Evolutionary conservation across 2,113 vertebrate species (phyloP).

Genomic region (Tautogolabrus adspersus): DNA sequence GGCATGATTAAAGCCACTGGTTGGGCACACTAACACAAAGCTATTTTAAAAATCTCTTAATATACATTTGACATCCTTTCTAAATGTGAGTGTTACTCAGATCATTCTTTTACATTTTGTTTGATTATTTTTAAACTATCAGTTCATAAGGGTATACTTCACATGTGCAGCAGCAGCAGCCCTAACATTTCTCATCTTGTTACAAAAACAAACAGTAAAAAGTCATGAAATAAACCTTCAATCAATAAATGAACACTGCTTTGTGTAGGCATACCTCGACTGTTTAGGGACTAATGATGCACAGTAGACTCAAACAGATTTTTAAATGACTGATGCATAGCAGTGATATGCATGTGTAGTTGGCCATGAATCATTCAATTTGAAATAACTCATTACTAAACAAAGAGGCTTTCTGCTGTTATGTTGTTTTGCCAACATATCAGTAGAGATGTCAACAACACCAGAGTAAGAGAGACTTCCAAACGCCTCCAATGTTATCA

Average conservation of each 20-base stretch:
- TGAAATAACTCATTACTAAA: conserved; percentile 23
- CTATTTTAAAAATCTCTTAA: background rate
- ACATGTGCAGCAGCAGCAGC: background rate
- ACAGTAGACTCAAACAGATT: conserved; percentile 13
- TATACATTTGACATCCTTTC: conserved; percentile 2
- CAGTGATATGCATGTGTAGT: background rate
- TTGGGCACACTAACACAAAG: conserved; percentile 12
- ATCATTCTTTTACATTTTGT: background rate
- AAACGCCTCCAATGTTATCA: conserved; percentile 14
- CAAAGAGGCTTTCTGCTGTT: conserved; percentile 15
- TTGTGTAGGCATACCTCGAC: conserved; percentile 1
- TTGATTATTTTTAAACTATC: background rate
- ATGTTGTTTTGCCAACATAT: conserved; percentile 26
- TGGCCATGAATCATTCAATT: background rate
- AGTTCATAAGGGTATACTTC: conserved; percentile 8
- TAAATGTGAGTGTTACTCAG: background rate
- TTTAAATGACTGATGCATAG: conserved; percentile 4
- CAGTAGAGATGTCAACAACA: conserved; percentile 22
- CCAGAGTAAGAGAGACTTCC: conserved; percentile 4
- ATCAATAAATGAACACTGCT: conserved; percentile 24
- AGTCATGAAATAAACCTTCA: background rate
- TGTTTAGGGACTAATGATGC: background rate
- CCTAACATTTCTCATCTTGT: background rate
- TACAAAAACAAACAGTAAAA: background rate
- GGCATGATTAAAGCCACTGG: conserved; percentile 48